A percentile compares a stretch with the other conserved stretches of the same genome.
phyloP scores from a whole-genome alignment of 2,113 vertebrate genomes.

The Origma solitaria region DNA sequence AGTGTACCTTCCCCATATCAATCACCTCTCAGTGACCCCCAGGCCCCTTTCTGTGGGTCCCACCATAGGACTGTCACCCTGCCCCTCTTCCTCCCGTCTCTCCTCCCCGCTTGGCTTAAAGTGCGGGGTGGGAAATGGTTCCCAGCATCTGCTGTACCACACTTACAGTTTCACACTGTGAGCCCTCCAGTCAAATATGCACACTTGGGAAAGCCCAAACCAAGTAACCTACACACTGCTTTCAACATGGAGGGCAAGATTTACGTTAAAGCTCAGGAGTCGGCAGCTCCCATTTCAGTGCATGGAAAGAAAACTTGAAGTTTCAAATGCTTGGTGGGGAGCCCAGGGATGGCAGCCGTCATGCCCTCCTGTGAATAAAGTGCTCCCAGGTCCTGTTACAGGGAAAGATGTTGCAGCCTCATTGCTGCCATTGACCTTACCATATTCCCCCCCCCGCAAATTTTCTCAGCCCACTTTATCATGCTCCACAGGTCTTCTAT shows the following conservation, averaged over 20 bases:
- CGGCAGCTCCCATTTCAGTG: not conserved
- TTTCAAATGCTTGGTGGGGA: not conserved
- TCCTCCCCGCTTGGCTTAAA: not conserved
- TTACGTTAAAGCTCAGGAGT: not conserved
- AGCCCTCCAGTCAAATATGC: not conserved
- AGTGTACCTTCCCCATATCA: not conserved
- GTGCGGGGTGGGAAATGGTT: not conserved
- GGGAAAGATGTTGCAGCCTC: not conserved
- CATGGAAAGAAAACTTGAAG: not conserved
- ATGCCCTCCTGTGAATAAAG: not conserved
- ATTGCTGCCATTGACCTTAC: not conserved
- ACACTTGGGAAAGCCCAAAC: not conserved
- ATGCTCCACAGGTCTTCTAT: not conserved
- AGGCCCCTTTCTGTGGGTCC: not conserved
- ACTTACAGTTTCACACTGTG: not conserved
- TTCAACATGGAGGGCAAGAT: not conserved
- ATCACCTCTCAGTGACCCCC: not conserved
- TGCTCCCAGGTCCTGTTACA: not conserved
- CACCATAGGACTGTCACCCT: not conserved
- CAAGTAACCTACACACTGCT: not conserved
- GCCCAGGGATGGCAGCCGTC: accelerated
- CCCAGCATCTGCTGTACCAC: not conserved
- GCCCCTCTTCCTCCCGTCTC: not conserved
- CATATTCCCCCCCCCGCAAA: not conserved
- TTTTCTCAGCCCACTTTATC: not conserved